A percentile compares a stretch with the other conserved stretches of the same genome.
Conservation (phyloP, 2,888 invertebrate species). For the Thelaira solivaga region DNA sequence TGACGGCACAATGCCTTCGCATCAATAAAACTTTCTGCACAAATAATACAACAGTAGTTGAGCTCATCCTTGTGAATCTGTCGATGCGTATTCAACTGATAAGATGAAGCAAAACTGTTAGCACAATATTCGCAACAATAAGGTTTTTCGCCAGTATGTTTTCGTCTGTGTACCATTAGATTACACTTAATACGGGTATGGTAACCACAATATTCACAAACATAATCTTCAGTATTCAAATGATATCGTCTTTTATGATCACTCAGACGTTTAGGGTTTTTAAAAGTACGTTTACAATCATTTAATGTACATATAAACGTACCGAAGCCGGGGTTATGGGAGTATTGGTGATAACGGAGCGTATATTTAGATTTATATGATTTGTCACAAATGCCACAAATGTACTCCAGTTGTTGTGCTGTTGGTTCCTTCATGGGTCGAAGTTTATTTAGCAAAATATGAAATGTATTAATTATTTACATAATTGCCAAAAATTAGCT, state of each 20-base stretch:
- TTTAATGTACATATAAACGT: conserved; percentile 23
- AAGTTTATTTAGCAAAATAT: neutral
- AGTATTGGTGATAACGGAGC: conserved; percentile 35
- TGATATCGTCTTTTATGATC: conserved; percentile 61
- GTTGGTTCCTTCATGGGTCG: neutral
- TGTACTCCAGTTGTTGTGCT: neutral
- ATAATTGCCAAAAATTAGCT: neutral
- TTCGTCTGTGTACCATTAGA: conserved; percentile 69
- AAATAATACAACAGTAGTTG: conserved; percentile 65
- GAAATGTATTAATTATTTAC: neutral
- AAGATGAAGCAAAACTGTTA: conserved; percentile 57
- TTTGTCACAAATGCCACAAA: conserved; percentile 34
- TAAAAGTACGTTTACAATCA: conserved; percentile 47
- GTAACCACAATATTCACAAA: conserved; percentile 61
- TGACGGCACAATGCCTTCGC: conserved; percentile 68
- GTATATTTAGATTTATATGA: conserved; percentile 37
- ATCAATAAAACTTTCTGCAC: conserved; percentile 67
- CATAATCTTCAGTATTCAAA: conserved; percentile 63
- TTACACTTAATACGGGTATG: conserved; percentile 67
- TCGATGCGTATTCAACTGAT: conserved; percentile 55
- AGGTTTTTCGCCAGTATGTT: conserved; percentile 71
- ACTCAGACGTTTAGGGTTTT: conserved; percentile 61
- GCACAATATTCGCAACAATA: conserved; percentile 64
- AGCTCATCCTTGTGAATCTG: conserved; percentile 42
- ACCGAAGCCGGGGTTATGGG: neutral